Evolutionary conservation across 2,113 vertebrate species (phyloP), one percentile per base, ranked within the genome.

Genomic region (Gobius niger): DNA sequence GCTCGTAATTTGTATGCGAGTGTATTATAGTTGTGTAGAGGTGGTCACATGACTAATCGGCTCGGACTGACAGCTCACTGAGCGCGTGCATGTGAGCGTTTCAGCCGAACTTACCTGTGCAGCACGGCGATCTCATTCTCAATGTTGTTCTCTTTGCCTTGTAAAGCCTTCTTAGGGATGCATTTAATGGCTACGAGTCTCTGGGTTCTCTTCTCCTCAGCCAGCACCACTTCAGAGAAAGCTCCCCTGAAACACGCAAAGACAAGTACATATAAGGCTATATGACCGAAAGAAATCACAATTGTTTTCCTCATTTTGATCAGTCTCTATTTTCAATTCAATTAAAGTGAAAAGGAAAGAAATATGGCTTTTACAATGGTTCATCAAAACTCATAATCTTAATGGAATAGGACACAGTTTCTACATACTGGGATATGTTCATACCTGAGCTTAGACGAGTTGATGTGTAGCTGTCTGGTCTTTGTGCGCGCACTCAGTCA

Each of bases 171-270:
- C 93, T 98, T 99, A 67, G 96, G 91, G 7, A 99, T 99, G 89
- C 98, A 99, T 81, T 99, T 99, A 89, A 99, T 95, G 79, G 98
- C 98, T 80, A 98, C 96, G 51, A 99, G 90, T 87, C 94, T 96
- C 90, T 84, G 93, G 0, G 95, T 98, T 40, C 85, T 92, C 86
- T 93, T 97, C 89, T 98, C 96, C 84, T 99, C 97, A 0, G 97
- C 98, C 83, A 99, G 93, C 84, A 99, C 94, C 71, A 99, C 98
- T 88, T 99, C 98, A 0, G 98, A 99, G 90, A 99, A 99, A 40
- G 98, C 97, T 2, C 98, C 98, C 57, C 96, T 98, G 82, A 74
- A 86, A 77, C 13, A 78, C 44, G 19, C 19, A 70, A 42, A 9
- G 16, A 53, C 7, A 46, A 18, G 16, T 18, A 56, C 19, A 68